Base-by-base conservation (phyloP, 2,797 vertebrate genomes). In the Lepus oiostolus region DNA sequence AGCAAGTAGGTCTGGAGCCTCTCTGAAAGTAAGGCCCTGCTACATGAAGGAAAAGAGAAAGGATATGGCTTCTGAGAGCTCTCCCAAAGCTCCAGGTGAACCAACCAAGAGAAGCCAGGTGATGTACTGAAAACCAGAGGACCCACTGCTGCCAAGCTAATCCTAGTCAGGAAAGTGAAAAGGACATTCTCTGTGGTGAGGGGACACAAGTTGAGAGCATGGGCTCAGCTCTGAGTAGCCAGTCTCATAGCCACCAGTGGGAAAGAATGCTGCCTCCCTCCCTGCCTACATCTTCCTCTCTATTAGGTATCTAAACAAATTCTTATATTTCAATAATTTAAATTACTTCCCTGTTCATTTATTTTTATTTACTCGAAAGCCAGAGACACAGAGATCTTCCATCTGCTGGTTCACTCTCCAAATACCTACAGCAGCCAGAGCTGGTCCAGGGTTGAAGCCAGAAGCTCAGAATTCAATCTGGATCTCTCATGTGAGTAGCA, bases 1-100 rank as follows among this genome's bases (percentile, higher is more conserved):
- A 24, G 26, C 35, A 52, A 10, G 60, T 28, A 50, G 8, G 52
- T 62, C 70, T 76, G 9, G 22, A 38, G 26, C n/a, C 75, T 72
- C 47, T 89, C 38, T 93, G 88, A 89, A 63, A 30, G 65, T 32
- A 12, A 95, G 35, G n/a, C 19, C 17, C 58, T 8, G 38, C 16
- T 76, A 60, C 3, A 22, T 28, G 35, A 92, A 77, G 17, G 67
- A 75, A 71, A 58, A 58, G 89, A 24, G 62, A 91, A 35, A 12
- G 72, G 47, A 58, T 58, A 58, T 21, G 54, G 4, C 54, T 58
- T 58, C 22, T 76, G n/a, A 58, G 7, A 10, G 13, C 35, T 85
- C 77, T 85, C 65, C 62, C 83, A 91, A 96, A 93, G 35, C 65
- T 85, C 72, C 60, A 76, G 62, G n/a, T 83, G 11, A 76, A 82